Evolutionary conservation across 1,140 invertebrate species (phyloP).

Genomic region (Bombus consobrinus): DNA sequence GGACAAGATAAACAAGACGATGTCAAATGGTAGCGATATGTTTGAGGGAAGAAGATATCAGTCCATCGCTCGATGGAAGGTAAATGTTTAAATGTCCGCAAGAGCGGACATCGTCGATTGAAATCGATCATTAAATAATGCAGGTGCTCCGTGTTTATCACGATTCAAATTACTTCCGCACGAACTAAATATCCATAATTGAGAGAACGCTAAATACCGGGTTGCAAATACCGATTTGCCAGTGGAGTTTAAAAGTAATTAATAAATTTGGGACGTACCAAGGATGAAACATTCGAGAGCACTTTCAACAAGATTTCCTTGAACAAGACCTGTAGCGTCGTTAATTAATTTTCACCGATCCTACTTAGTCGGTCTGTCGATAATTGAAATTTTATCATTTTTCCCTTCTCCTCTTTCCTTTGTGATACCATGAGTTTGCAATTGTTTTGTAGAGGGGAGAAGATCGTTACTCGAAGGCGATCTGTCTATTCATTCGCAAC

Average conservation of each 20-base stretch:
- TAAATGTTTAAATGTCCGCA: constrained; percentile 26
- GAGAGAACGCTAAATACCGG: neutral
- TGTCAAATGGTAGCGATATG: neutral
- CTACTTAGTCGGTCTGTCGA: too few relatives aligned
- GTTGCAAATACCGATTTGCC: neutral
- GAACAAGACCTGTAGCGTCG: neutral
- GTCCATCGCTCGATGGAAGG: neutral
- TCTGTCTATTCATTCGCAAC: neutral
- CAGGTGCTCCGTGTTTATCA: constrained; percentile 1
- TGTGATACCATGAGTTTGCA: neutral
- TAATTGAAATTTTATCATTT: neutral
- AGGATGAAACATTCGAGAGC: too few relatives aligned
- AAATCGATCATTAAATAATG: constrained; percentile 32
- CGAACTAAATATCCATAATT: constrained; percentile 11
- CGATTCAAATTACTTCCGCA: constrained; percentile 9
- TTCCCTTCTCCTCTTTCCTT: neutral
- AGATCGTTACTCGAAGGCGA: neutral
- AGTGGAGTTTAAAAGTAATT: neutral
- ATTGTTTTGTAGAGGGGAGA: too few relatives aligned
- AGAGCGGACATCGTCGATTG: constrained; percentile 1
- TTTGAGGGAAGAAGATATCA: neutral
- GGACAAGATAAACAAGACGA: neutral
- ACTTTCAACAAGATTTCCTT: neutral
- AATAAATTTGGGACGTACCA: neutral
- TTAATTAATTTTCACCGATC: constrained; percentile 13